Percentiles rank a stretch among this genome's conserved stretches.
Conservation (phyloP, 2,888 invertebrate genomes). For the Actias luna region DNA sequence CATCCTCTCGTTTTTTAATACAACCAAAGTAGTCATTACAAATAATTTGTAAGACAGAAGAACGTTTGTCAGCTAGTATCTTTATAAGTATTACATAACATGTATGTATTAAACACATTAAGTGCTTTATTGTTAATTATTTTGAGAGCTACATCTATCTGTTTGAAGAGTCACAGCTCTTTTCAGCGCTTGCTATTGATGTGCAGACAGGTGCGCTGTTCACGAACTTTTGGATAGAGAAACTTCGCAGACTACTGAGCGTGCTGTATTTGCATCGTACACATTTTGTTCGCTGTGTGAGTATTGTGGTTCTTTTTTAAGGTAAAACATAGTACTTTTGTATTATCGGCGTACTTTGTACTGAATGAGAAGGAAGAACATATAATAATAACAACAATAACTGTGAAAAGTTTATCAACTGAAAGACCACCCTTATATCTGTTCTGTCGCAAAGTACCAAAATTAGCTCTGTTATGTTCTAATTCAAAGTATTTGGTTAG, state of each 20-base stretch:
- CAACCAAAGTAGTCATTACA: no score
- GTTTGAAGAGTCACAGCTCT: constrained; percentile 43
- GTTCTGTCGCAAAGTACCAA: not conserved
- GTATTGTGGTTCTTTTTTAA: not conserved
- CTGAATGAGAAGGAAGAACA: not conserved
- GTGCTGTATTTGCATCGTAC: constrained; percentile 31
- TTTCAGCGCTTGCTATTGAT: constrained; percentile 52
- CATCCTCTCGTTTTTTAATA: no score
- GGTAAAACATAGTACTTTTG: not conserved
- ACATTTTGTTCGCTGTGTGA: constrained; percentile 15
- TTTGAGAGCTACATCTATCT: constrained; percentile 7
- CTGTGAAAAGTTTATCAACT: no score
- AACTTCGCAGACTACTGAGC: constrained; percentile 64
- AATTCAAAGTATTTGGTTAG: no score
- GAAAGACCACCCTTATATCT: no score
- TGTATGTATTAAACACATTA: constrained; percentile 10
- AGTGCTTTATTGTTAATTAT: constrained; percentile 9
- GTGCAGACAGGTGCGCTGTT: constrained; percentile 58
- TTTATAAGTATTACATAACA: no score
- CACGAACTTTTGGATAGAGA: constrained; percentile 64
- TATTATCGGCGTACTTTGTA: not conserved
- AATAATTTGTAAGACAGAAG: no score
- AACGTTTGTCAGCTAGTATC: no score
- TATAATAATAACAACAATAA: not conserved
- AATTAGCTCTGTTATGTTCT: not conserved